A percentile compares a stretch with the other conserved stretches of the same genome.
phyloP scores from a whole-genome alignment of 2,797 vertebrate species.

The Tauraco hartlaubi region DNA sequence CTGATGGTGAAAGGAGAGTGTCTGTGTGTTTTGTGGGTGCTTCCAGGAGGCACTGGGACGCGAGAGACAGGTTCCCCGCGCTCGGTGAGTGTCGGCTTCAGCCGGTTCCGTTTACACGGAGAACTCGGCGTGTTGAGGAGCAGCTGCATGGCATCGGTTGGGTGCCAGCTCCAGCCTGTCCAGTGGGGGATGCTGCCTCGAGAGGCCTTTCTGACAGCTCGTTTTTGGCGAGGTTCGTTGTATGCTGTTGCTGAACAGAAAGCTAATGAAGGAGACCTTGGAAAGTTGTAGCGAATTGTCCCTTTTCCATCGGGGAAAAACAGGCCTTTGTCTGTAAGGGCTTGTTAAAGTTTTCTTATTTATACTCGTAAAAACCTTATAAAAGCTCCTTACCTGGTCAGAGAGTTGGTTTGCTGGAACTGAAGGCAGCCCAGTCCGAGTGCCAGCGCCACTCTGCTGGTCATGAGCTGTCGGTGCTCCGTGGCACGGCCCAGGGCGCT shows the following conservation, averaged over 20 bases:
- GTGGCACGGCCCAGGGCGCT: rapidly evolving
- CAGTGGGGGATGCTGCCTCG: background rate
- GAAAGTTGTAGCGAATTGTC: rapidly evolving
- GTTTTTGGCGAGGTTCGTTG: rapidly evolving
- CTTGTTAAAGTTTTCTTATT: background rate
- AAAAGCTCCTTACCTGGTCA: background rate
- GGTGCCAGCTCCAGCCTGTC: background rate
- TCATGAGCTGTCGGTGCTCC: rapidly evolving
- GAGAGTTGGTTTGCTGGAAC: background rate
- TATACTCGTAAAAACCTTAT: background rate
- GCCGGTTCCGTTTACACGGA: background rate
- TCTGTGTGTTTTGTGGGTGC: background rate
- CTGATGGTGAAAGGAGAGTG: background rate
- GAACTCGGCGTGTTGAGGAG: background rate
- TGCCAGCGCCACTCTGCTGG: background rate
- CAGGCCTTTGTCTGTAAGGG: background rate
- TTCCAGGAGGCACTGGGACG: background rate
- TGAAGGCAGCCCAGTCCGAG: rapidly evolving
- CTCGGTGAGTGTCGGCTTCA: background rate
- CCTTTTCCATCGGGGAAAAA: background rate
- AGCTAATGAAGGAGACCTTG: background rate
- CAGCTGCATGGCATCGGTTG: background rate
- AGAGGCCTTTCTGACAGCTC: rapidly evolving
- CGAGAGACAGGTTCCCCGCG: background rate
- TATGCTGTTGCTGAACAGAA: background rate